These are phyloP conservation scores for Echinarachnius parma DNA, from an alignment of 53 echinoderm and acorn worm genomes.

Conservation along the genomic window DNA sequence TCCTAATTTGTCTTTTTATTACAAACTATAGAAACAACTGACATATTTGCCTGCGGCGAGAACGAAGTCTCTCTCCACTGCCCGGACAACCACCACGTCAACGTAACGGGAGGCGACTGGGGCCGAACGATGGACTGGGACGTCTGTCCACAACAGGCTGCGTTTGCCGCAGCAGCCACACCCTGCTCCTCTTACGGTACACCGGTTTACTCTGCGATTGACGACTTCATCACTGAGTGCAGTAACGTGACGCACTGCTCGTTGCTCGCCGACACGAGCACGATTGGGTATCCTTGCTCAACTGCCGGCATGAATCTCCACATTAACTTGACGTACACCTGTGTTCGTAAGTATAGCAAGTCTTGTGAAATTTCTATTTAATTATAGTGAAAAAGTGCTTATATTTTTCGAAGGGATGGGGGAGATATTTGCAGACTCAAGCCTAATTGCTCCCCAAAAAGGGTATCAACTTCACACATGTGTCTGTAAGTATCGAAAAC, in stretches of 20 bases:
- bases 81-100: conserved; percentile 59
- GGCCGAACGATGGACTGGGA: conserved; percentile 68
- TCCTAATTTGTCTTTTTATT: neutral
- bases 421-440: too few relatives aligned
- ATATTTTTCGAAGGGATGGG: too few relatives aligned
- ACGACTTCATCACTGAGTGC: conserved; percentile 33
- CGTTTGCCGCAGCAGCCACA: conserved; percentile 16
- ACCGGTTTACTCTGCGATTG: conserved; percentile 2
- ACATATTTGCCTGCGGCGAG: conserved; percentile 56
- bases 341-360: conserved; percentile 59
- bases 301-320: conserved; percentile 52
- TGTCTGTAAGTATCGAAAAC: too few relatives aligned
- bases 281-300: conserved; percentile 50
- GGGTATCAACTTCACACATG: too few relatives aligned
- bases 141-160: conserved; percentile 58
- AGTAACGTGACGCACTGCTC: conserved; percentile 49
- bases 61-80: conserved; percentile 58
- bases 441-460: too few relatives aligned
- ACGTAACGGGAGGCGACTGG: conserved; percentile 66
- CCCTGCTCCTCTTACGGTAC: conserved; percentile 55
- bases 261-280: conserved; percentile 33
- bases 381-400: too few relatives aligned
- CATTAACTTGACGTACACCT: conserved; percentile 61
- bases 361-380: too few relatives aligned
- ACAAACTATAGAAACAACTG: conserved; percentile 57